Evolutionary conservation across 2,888 invertebrate species (phyloP).

Genomic region (Ormyrus thymus): DNA sequence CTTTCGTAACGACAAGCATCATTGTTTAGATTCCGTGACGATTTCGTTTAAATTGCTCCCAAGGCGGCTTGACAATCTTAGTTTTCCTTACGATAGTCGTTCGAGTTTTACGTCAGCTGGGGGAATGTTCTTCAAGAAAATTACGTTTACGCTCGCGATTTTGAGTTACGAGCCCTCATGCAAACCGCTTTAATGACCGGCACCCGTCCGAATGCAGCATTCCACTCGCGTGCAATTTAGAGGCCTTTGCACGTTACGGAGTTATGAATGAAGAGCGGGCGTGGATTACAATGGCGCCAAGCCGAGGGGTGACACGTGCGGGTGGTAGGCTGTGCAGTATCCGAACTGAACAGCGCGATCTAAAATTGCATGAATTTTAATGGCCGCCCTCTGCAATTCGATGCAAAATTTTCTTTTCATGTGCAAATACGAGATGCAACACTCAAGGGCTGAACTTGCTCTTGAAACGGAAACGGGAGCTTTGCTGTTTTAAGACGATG

Average conservation of each 20-base stretch:
- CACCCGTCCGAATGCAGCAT: neutral
- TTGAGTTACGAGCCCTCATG: neutral
- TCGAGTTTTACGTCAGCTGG: neutral
- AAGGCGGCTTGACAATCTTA: neutral
- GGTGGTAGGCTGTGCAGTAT: too few relatives aligned
- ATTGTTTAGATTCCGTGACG: neutral
- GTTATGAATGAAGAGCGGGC: neutral
- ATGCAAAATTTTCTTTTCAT: too few relatives aligned
- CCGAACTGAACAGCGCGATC: too few relatives aligned
- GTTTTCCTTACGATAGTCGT: neutral
- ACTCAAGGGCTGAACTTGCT: too few relatives aligned
- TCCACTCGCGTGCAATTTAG: neutral
- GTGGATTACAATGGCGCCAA: slow-evolving; percentile 1
- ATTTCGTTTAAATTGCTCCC: slow-evolving; percentile 5
- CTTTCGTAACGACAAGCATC: too few relatives aligned
- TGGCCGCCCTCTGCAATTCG: too few relatives aligned
- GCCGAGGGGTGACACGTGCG: neutral
- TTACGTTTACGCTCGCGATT: slow-evolving; percentile 1
- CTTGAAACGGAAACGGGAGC: too few relatives aligned
- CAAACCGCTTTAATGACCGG: neutral
- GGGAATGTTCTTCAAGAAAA: neutral
- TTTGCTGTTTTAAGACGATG: too few relatives aligned
- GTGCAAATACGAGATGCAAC: too few relatives aligned
- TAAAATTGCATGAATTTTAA: too few relatives aligned
- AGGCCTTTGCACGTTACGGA: neutral